Base-by-base conservation (phyloP, 1,140 invertebrate genomes). In the Rhagoletis zephyria region DNA sequence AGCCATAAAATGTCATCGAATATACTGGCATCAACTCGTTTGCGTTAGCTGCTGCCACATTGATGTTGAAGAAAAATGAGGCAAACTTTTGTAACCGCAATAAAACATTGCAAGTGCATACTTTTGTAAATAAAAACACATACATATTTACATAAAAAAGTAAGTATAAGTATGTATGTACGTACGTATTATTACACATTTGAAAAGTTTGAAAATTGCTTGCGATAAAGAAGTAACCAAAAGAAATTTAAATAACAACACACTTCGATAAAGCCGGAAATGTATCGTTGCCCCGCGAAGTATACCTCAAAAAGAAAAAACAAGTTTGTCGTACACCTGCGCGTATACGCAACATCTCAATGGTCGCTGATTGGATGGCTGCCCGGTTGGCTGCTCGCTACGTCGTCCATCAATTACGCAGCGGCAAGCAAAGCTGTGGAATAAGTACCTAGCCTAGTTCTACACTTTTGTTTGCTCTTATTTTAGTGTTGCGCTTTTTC, bases 11-110 rank as follows among this genome's bases (percentile, higher is more conserved):
- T 30, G 5, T 81, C 48, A 56, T 81, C 48, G 30, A 56, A n/a
- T 56, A 59, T 1, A 30, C 45, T 6, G 19, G 48, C 5, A n/a
- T n/a, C 16, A 5, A 40, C 6, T 5, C n/a, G n/a, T 40, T 67
- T 67, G 30, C 64, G 40, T 2, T 67, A 3, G 64, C 64, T 9
- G 51, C 51, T 67, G n/a, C 64, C 64, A 19, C 40, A 30, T 19
- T 16, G n/a, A 67, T 42, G 64, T 30, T 5, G 14, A 81, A 81
- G 74, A 81, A 81, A 81, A 81, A 81, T 81, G 74, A 48, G 74
- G n/a, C n/a, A 81, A 81, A 81, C 74, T 81, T 81, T 56, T 51
- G 48, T 56, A 51, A 51, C 74, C 74, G 74, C 74, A 56, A 81
- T 81, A 81, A 56, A 81, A 56, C 19, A 81, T 16, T 56, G n/a